Conservation (phyloP, 2,797 vertebrate genomes). For the Gymnothorax reevesii region DNA sequence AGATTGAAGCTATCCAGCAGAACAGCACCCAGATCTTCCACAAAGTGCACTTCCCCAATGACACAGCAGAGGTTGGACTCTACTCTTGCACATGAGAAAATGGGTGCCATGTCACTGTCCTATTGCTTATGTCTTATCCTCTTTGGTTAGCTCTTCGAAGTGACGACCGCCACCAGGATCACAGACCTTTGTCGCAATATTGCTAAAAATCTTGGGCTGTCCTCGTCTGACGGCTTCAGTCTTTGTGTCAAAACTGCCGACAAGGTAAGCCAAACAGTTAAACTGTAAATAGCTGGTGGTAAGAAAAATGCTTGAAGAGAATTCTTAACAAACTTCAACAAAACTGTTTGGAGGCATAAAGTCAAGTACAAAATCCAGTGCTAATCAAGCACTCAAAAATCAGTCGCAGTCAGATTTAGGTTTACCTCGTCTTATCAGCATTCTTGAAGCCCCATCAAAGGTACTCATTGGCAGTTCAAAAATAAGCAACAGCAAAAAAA, state of each 20-base stretch:
- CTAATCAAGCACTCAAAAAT: neutral
- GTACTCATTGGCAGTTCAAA: neutral
- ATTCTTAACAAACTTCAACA: neutral
- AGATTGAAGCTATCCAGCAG: conserved; percentile 87
- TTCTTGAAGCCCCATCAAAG: neutral
- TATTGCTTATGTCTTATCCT: neutral
- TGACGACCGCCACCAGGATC: conserved; percentile 80
- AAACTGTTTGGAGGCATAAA: neutral
- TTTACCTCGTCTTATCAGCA: neutral
- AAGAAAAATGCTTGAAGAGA: neutral
- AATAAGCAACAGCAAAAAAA: neutral
- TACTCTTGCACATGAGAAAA: neutral
- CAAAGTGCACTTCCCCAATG: conserved; percentile 87
- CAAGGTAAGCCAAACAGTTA: conserved; percentile 75
- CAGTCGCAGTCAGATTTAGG: neutral
- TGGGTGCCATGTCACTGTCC: neutral
- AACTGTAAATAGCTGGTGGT: neutral
- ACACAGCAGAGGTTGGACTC: conserved; percentile 77
- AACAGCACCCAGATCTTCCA: conserved; percentile 85
- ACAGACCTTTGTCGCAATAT: conserved; percentile 80
- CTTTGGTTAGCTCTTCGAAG: conserved; percentile 78
- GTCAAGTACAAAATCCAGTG: neutral
- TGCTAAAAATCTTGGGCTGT: conserved; percentile 70
- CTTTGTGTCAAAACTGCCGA: conserved; percentile 91
- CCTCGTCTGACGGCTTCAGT: conserved; percentile 87